Base-by-base conservation (phyloP, 1,140 invertebrate species). In the Brachionus angularis region DNA sequence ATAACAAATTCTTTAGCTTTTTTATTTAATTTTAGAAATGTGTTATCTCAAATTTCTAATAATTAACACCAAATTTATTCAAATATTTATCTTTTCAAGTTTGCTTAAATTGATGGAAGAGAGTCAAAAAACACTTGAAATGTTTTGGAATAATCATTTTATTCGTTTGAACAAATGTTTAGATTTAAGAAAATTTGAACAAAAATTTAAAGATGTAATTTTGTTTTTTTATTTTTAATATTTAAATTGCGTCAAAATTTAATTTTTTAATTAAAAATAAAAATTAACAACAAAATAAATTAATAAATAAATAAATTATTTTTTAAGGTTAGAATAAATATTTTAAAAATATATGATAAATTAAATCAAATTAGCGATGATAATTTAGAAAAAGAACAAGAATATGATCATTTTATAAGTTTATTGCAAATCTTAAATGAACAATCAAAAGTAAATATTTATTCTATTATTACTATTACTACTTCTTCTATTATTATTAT, bases 61-160 rank as follows among this genome's bases (percentile, higher is more conserved):
- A 47, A 72, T 74, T 46, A 61, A 33, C 50, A 25, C 62, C 42
- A 36, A 44, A 46, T n/a, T 16, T 47, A 29, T 42, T 42, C 16
- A 55, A 18, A 47, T 70, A 29, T 74, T 74, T 74, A 16, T 62
- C 34, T 61, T 67, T 50, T 67, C 44, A 69, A 91, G 91, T 80
- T 85, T 96, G 78, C 83, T 97, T 46, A 88, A 93, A 31, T 92
- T 96, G 83, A 83, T 97, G 75, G 92, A 95, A 79, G 93, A 97
- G 84, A 96, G 92, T 67, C 90, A 94, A 81, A 86, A 86, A 75
- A 89, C 89, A 58, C 96, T 97, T 81, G 91, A 94, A 78, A 86
- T 89, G 73, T 96, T 94, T 83, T 96, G 93, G 92, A 85, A 86
- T 18, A 87, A 89, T 75, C 93, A 96, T 83, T 89, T 90, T 75